phyloP scores from a whole-genome alignment of 2,888 invertebrate species.

The Catocala sponsa region DNA sequence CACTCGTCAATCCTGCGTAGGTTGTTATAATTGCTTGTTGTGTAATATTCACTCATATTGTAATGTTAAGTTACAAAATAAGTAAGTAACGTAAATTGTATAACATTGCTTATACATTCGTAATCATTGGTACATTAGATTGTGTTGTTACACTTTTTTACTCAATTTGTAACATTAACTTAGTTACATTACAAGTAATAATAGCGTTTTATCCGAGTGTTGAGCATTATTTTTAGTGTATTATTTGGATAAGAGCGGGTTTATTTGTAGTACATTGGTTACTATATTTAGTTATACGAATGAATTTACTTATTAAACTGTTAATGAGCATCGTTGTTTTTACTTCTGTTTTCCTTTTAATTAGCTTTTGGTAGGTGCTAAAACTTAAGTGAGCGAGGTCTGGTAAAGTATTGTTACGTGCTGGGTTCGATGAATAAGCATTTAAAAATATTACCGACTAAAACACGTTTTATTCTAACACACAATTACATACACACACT shows the following conservation, averaged over 20 bases:
- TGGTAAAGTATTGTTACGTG: no score
- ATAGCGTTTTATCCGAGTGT: conserved; percentile 8
- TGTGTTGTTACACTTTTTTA: neutral
- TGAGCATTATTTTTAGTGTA: conserved; percentile 28
- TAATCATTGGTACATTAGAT: no score
- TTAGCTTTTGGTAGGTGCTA: no score
- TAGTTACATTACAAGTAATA: conserved; percentile 20
- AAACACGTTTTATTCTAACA: no score
- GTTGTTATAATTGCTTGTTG: conserved; percentile 24
- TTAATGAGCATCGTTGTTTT: conserved; percentile 26
- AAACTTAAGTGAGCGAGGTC: no score
- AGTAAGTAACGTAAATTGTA: neutral
- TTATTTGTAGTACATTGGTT: conserved; percentile 46
- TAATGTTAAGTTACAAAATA: conserved; percentile 8
- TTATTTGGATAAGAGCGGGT: conserved; percentile 39
- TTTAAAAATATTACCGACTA: no score
- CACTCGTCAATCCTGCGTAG: conserved; percentile 25
- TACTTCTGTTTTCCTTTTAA: neutral
- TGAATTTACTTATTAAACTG: conserved; percentile 55
- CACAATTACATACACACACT: no score
- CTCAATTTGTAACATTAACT: neutral
- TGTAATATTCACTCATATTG: conserved; percentile 18
- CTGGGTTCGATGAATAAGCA: no score
- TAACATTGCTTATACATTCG: neutral
- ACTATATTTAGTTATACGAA: conserved; percentile 45